Conservation (phyloP, 1,140 invertebrate species). For the Philaenus spumarius region DNA sequence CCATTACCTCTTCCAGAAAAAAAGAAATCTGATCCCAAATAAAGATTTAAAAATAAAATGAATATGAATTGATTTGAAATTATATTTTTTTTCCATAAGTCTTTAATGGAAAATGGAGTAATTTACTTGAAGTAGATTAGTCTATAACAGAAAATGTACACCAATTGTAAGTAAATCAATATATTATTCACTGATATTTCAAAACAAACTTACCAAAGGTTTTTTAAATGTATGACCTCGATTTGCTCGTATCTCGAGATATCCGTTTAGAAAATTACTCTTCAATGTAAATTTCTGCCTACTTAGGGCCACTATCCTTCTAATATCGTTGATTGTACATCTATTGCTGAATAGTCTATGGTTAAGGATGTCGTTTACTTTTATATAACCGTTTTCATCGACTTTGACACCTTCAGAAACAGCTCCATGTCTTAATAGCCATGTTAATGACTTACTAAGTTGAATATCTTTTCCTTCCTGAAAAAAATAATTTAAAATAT, state of each 20-base stretch:
- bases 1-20: too few species aligned
- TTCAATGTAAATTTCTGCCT: neutral
- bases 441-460: neutral
- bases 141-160: too few species aligned
- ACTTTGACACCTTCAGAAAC: neutral
- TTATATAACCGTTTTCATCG: neutral
- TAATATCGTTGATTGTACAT: neutral
- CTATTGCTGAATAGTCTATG: neutral
- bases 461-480: neutral
- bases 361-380: neutral
- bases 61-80: too few species aligned
- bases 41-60: too few species aligned
- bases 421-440: conserved; percentile 2
- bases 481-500: neutral
- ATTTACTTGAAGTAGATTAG: too few species aligned
- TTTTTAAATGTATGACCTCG: neutral
- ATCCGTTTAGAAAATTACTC: neutral
- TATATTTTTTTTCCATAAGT: too few species aligned
- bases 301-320: neutral
- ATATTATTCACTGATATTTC: too few species aligned
- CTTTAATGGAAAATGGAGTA: too few species aligned
- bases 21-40: too few species aligned
- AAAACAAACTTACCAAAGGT: too few species aligned
- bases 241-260: conserved; percentile 5
- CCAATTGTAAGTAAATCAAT: too few species aligned